These are phyloP conservation scores for Chymomyza costata DNA, from an alignment of 1,140 invertebrate species.

Conservation along the genomic window DNA sequence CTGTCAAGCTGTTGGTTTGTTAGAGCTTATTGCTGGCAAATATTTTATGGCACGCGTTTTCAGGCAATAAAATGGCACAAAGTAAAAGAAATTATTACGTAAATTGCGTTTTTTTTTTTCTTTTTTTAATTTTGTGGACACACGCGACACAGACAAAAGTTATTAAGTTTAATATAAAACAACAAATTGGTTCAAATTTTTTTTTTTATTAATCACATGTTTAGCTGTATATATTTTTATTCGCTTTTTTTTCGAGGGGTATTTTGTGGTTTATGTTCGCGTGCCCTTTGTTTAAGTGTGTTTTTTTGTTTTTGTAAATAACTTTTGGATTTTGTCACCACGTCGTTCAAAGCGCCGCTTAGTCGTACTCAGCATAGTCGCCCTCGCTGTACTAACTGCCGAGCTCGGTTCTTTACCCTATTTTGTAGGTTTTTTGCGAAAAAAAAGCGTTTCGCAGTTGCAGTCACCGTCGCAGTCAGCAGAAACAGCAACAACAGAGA, in stretches of 20 bases:
- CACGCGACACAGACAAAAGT: conserved; percentile 15
- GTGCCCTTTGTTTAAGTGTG: conserved; percentile 29
- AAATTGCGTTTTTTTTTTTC: conserved; percentile 19
- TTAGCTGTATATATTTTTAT: conserved; percentile 14
- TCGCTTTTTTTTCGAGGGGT: not conserved
- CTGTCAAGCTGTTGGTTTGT: conserved; percentile 14
- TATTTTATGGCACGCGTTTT: conserved; percentile 24
- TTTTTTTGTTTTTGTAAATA: conserved; percentile 5
- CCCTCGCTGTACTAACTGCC: conserved; percentile 60
- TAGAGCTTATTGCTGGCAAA: not conserved
- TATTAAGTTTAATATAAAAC: conserved; percentile 10
- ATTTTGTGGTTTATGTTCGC: conserved; percentile 25
- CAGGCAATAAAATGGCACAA: too few species aligned
- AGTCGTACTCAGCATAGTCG: conserved; percentile 33
- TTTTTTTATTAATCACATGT: conserved; percentile 39
- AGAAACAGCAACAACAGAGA: conserved; percentile 20
- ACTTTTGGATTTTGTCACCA: conserved; percentile 6
- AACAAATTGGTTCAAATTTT: conserved; percentile 9
- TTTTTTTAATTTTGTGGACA: conserved; percentile 9
- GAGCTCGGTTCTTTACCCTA: conserved; percentile 64
- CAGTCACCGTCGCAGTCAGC: conserved; percentile 31
- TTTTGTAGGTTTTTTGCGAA: conserved; percentile 59
- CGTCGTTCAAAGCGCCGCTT: conserved; percentile 7
- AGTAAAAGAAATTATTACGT: conserved; percentile 55
- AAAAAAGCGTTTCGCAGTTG: conserved; percentile 20